Evolutionary conservation across 2,888 invertebrate species (phyloP).

Genomic region (Sphaerophoria taeniata): DNA sequence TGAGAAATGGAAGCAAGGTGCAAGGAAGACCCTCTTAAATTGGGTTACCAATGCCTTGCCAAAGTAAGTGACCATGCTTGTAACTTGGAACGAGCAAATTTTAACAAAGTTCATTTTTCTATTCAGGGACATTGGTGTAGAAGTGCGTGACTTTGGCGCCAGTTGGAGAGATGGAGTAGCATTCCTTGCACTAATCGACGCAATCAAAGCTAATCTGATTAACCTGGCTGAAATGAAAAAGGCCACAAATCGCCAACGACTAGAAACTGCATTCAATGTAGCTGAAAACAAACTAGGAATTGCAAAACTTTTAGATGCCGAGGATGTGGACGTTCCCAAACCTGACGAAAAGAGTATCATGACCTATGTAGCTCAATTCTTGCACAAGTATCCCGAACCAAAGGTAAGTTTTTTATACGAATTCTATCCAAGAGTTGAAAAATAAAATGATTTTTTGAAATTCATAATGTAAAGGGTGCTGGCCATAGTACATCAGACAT

Average conservation of each 20-base stretch:
- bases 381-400: constrained; percentile 96
- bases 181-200: constrained; percentile 97
- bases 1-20: constrained; percentile 93
- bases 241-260: constrained; percentile 90
- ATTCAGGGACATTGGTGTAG: constrained; percentile 91
- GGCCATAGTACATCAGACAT: constrained; percentile 90
- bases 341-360: constrained; percentile 99
- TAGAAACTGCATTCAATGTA: constrained; percentile 96
- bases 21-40: constrained; percentile 94
- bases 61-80: constrained; percentile 84
- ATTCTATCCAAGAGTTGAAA: neutral
- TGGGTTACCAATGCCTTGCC: constrained; percentile 97
- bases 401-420: constrained; percentile 83
- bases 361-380: constrained; percentile 99
- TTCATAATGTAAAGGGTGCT: constrained; percentile 84
- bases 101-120: constrained; percentile 30
- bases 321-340: constrained; percentile 97
- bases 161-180: constrained; percentile 98
- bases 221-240: constrained; percentile 92
- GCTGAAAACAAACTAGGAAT: constrained; percentile 96
- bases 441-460: neutral
- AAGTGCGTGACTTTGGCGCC: constrained; percentile 96
- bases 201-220: constrained; percentile 95
- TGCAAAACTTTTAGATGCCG: constrained; percentile 95
- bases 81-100: neutral